Base-by-base conservation (phyloP, 2,113 vertebrate genomes). In the Cephalopholis sonnerati region DNA sequence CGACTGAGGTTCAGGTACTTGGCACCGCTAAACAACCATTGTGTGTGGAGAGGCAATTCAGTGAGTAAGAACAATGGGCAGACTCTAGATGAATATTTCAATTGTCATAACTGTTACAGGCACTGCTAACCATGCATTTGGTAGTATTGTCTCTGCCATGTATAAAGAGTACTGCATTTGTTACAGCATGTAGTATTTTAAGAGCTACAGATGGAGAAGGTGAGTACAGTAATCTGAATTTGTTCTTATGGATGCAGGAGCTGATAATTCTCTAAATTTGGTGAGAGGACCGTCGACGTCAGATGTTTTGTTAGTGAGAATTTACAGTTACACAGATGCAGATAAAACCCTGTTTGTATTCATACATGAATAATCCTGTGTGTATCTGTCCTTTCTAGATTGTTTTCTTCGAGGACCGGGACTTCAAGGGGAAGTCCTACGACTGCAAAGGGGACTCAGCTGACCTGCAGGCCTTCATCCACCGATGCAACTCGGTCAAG, bases 381-480 rank as follows among this genome's bases (percentile, higher is more conserved):
- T 5, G 7, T 36, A 36, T 20, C 2, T 72, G 0, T 48, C 39
- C 11, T 58, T 74, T 82, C 15, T 53, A 91, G 90, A 86, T 89
- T 27, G 65, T 86, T 55, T 73, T 95, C 65, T 95, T 69, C 18
- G 94, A 95, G 87, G 94, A 94, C 63, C 91, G 58, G 81, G 91
- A 93, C 84, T 94, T 95, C 76, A 83, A 92, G 32, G 94, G 95
- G 17, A 86, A 91, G 86, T 93, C 91, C 73, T 93, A 95, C 25
- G 93, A 94, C 50, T 94, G 92, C 89, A 95, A 92, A 78, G 85
- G 93, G 3, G 92, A 95, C 80, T 94, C 93, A 5, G 36, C 81
- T 0, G 90, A 95, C 72, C 84, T 95, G 69, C 89, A 91, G 8
- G 61, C 83, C 50, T 93, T 83, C 90, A 90, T 95, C 79, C 91